Evolutionary conservation across 1,140 invertebrate genomes (phyloP).

Genomic region (Meloidogyne hapla): DNA sequence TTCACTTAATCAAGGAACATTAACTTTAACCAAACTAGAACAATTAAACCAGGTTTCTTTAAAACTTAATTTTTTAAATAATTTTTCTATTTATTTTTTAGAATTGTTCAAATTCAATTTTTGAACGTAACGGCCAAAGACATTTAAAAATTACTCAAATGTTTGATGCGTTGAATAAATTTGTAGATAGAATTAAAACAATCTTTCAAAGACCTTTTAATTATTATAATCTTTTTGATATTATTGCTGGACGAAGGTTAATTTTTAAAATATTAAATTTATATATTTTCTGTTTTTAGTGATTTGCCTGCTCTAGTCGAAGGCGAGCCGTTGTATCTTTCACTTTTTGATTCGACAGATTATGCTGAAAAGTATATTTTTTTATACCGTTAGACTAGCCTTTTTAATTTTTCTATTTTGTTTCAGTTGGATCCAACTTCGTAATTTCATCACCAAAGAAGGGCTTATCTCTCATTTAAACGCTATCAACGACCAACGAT

Average conservation of each 20-base stretch:
- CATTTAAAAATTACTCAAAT: constrained; percentile 29
- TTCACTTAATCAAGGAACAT: neutral
- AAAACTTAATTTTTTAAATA: neutral
- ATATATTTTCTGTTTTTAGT: constrained; percentile 10
- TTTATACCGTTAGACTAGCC: too few relatives aligned
- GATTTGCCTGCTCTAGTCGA: constrained; percentile 41
- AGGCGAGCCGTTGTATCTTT: constrained; percentile 28
- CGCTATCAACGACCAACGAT: constrained; percentile 32
- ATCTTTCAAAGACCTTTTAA: constrained; percentile 30
- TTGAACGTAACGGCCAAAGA: constrained; percentile 30
- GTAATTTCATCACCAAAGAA: neutral
- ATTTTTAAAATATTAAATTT: neutral
- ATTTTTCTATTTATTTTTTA: neutral
- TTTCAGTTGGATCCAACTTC: constrained; percentile 14
- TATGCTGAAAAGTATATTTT: constrained; percentile 27
- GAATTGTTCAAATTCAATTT: constrained; percentile 32
- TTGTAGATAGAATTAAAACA: constrained; percentile 36
- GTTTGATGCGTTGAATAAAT: constrained; percentile 3
- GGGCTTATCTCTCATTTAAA: constrained; percentile 12
- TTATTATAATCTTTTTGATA: constrained; percentile 40
- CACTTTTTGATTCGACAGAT: constrained; percentile 35
- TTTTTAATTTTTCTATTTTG: too few relatives aligned
- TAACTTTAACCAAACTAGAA: constrained; percentile 31
- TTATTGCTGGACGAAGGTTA: constrained; percentile 19
- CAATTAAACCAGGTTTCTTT: constrained; percentile 31